Base-by-base conservation (phyloP, 2,113 vertebrate species). In the Myotis davidii region DNA sequence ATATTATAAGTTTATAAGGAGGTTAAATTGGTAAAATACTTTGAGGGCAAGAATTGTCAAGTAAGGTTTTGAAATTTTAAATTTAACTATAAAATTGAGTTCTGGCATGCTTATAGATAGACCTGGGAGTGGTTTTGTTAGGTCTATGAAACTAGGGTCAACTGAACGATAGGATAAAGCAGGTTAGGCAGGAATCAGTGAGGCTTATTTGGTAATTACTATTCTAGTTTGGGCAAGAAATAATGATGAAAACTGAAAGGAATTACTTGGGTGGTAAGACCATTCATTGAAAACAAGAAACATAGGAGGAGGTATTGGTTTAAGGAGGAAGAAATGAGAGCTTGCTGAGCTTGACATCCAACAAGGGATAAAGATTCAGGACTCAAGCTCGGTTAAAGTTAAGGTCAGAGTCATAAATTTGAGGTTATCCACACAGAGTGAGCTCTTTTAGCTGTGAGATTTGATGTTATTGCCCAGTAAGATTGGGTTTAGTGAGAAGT, bases 381-480 rank as follows among this genome's bases (percentile, higher is more conserved):
- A 85, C 20, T 87, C 2, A 32, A 67, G 2, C 42, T 94, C 59
- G 64, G 56, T 86, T 85, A 45, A 97, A 11, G 32, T 73, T 92
- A 77, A 78, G 83, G 61, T 85, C 83, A 95, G 74, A 95, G 34
- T 91, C 54, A 83, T 59, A 82, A 70, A 39, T 94, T 12, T 89
- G 54, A 7, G 37, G 39, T 88, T 50, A 76, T 64, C 14, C 34
- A 95, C 50, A 88, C 25, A 88, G 64, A 88, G 37, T 23, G 32
- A 96, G 25, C 29, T 88, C 29, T 64, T 39, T 9, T 59, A 96
- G 59, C 50, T 94, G 17, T 13, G 88, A 59, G 27, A 95, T 34
- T 77, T 64, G 34, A 86, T 86, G 70, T 65, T 59, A 93, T 73
- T 95, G 11, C 50, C 39, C 25, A 88, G 54, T 3, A 96, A 69